These are phyloP conservation scores for Tragopan temminckii DNA, from an alignment of 2,797 vertebrate genomes.

Conservation along the genomic window DNA sequence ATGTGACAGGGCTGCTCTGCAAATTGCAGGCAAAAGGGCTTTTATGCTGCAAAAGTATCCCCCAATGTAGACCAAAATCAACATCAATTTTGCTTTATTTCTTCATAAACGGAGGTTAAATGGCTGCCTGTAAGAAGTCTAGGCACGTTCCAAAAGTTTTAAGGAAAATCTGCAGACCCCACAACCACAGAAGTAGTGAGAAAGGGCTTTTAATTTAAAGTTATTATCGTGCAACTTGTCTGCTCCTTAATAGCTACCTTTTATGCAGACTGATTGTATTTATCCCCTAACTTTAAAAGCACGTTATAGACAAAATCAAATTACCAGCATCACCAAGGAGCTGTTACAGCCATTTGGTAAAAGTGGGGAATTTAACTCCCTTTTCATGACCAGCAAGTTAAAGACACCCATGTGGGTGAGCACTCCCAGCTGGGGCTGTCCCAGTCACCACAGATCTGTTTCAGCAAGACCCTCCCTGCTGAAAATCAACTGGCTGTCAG, in stretches of 20 bases:
- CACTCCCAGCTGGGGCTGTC: not conserved
- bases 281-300: conserved; percentile 80
- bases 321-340: conserved; percentile 50
- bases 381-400: not conserved
- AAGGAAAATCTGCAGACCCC: conserved; percentile 47
- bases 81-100: conserved; percentile 86
- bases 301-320: conserved; percentile 66
- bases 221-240: conserved; percentile 53
- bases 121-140: conserved; percentile 76
- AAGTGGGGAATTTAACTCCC: conserved; percentile 52
- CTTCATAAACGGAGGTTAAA: conserved; percentile 86
- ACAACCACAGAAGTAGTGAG: not conserved
- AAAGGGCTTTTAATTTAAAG: conserved; percentile 76
- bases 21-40: conserved; percentile 84
- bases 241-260: conserved; percentile 63
- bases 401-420: not conserved
- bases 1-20: conserved; percentile 76
- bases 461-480: not conserved
- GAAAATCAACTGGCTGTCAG: not conserved
- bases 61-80: conserved; percentile 79
- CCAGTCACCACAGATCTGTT: not conserved
- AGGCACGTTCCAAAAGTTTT: conserved; percentile 43
- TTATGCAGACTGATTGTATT: conserved; percentile 63
- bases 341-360: conserved; percentile 38
- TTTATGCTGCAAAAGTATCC: conserved; percentile 80